These are phyloP conservation scores for Smutsia gigantea DNA, from an alignment of 2,797 vertebrate genomes.

Conservation along the genomic window DNA sequence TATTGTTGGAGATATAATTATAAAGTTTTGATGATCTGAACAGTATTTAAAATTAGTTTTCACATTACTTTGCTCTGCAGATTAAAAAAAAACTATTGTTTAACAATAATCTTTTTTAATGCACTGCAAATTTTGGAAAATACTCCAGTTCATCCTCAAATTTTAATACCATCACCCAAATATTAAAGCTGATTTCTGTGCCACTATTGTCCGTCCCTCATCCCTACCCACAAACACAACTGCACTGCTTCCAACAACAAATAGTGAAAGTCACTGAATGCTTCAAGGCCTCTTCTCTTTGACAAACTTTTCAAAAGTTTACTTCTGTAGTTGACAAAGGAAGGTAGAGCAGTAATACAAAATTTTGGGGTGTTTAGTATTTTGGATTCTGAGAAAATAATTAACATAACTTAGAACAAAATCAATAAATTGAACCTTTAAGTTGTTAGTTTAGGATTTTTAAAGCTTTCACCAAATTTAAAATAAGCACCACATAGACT, in stretches of 20 bases:
- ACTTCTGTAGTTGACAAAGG: background rate
- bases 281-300: background rate
- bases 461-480: conserved; percentile 35
- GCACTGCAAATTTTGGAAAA: conserved; percentile 14
- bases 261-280: background rate
- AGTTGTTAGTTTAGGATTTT: conserved; percentile 43
- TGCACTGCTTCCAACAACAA: background rate
- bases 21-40: conserved; percentile 18
- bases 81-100: background rate
- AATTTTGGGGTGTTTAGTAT: conserved; percentile 46
- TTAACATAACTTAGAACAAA: conserved; percentile 43
- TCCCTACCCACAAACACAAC: background rate
- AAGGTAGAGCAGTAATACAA: background rate
- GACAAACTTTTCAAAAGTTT: conserved; percentile 11
- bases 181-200: background rate
- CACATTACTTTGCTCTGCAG: background rate
- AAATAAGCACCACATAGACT: conserved; percentile 1
- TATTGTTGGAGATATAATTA: background rate
- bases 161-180: conserved; percentile 14
- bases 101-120: conserved; percentile 25
- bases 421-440: conserved; percentile 15
- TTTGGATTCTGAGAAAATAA: conserved; percentile 46
- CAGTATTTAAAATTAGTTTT: conserved; percentile 28
- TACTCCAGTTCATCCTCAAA: background rate
- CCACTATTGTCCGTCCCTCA: background rate